Conservation (phyloP, 2,113 vertebrate species). For the Chloropsis cyanopogon region DNA sequence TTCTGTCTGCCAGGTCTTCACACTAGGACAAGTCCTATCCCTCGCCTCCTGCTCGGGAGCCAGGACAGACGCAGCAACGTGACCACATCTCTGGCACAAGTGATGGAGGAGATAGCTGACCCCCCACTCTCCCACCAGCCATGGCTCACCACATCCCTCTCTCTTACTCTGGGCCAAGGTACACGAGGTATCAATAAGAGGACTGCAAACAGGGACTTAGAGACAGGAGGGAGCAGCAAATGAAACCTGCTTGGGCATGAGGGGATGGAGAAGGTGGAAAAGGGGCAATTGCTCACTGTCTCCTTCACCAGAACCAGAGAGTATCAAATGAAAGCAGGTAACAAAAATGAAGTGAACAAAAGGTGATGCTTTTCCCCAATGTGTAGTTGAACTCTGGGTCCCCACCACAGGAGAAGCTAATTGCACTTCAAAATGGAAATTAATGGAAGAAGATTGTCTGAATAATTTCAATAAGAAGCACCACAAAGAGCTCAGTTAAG, state of each 20-base stretch:
- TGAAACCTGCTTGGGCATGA: not conserved
- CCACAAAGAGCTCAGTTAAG: not conserved
- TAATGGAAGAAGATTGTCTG: not conserved
- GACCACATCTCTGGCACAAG: not conserved
- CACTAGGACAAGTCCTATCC: not conserved
- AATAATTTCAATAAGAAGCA: not conserved
- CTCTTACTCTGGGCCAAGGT: not conserved
- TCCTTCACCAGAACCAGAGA: not conserved
- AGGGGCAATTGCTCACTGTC: not conserved
- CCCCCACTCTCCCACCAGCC: not conserved
- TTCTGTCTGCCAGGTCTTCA: conserved; percentile 8
- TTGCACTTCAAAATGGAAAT: not conserved
- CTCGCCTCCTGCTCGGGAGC: not conserved
- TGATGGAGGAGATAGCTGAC: not conserved
- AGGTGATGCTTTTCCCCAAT: not conserved
- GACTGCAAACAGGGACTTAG: not conserved
- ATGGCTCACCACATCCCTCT: not conserved
- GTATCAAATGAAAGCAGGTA: not conserved
- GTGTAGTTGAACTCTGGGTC: not conserved
- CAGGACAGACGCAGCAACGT: rapidly evolving
- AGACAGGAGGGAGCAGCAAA: not conserved
- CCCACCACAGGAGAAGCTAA: not conserved
- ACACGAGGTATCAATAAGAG: not conserved
- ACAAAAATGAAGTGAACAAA: not conserved
- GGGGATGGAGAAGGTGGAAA: not conserved